Evolutionary conservation across 1,140 invertebrate species (phyloP).

Genomic region (Littorina saxatilis): DNA sequence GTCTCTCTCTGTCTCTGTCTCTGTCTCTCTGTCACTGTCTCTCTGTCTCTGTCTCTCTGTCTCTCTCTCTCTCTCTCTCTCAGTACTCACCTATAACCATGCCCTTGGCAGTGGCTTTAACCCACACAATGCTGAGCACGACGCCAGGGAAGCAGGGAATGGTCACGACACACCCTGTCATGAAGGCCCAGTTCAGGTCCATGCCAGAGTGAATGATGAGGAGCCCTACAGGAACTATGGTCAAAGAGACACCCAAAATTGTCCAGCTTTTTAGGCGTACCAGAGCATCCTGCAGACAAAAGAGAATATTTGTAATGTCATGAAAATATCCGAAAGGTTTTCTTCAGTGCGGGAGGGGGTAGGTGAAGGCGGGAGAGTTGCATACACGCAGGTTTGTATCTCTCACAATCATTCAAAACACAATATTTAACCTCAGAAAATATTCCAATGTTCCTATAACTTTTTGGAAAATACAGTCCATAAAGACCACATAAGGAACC

Average conservation of each 20-base stretch:
- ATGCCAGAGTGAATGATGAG: conserved; percentile 47
- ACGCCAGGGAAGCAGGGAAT: conserved; percentile 62
- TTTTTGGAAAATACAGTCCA: background rate
- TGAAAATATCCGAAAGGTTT: background rate
- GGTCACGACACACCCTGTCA: conserved; percentile 60
- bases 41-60: background rate
- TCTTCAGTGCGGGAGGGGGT: background rate
- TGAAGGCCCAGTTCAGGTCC: conserved; percentile 62
- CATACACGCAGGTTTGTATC: no score
- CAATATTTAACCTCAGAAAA: background rate
- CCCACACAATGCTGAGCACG: conserved; percentile 61
- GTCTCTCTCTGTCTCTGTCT: background rate
- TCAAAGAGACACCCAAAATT: conserved; percentile 62
- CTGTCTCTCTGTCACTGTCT: background rate
- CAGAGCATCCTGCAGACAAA: conserved; percentile 36
- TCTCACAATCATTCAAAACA: background rate
- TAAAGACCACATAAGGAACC: no score
- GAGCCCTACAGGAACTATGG: conserved; percentile 60
- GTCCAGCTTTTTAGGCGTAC: conserved; percentile 66
- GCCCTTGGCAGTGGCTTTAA: conserved; percentile 53
- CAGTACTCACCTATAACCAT: conserved; percentile 55
- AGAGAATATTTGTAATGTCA: background rate
- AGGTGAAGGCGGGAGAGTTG: background rate
- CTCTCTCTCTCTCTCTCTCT: background rate
- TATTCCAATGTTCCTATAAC: background rate